Evolutionary conservation across 2,888 invertebrate species (phyloP).

Genomic region (Gortyna flavago): DNA sequence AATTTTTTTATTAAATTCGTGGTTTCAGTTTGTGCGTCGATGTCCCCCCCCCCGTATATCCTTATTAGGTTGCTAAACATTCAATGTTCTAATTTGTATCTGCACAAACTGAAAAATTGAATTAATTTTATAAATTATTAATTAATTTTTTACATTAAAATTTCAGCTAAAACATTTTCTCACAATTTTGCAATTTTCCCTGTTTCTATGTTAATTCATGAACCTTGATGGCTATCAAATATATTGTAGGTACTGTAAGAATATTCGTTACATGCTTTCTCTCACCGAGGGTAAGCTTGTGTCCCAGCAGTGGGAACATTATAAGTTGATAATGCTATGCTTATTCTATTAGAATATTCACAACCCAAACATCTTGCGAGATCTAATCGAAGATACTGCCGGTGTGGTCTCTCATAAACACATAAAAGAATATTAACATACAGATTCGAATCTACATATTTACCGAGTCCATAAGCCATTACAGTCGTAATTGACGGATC

Average conservation of each 20-base stretch:
- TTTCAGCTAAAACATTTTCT: neutral
- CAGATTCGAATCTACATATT: constrained; percentile 54
- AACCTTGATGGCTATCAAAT: neutral
- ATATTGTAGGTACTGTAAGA: too few species aligned
- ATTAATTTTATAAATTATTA: too few species aligned
- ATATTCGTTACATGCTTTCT: neutral
- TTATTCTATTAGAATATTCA: neutral
- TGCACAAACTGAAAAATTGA: neutral
- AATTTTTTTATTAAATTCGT: too few species aligned
- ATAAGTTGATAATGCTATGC: neutral
- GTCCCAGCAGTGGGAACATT: neutral
- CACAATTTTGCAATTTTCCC: neutral
- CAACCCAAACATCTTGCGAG: neutral
- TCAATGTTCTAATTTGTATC: neutral
- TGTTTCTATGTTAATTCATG: neutral
- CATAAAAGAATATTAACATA: constrained; percentile 30
- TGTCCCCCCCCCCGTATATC: neutral
- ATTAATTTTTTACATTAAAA: too few species aligned
- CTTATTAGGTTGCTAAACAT: neutral
- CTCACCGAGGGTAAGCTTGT: neutral
- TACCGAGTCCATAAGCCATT: constrained; percentile 30
- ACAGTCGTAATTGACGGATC: constrained; percentile 35
- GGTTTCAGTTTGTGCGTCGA: too few species aligned
- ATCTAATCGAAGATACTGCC: neutral
- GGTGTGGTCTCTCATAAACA: constrained; percentile 52